phyloP scores from a whole-genome alignment of 2,113 vertebrate genomes.

The Xiphophorus hellerii region DNA sequence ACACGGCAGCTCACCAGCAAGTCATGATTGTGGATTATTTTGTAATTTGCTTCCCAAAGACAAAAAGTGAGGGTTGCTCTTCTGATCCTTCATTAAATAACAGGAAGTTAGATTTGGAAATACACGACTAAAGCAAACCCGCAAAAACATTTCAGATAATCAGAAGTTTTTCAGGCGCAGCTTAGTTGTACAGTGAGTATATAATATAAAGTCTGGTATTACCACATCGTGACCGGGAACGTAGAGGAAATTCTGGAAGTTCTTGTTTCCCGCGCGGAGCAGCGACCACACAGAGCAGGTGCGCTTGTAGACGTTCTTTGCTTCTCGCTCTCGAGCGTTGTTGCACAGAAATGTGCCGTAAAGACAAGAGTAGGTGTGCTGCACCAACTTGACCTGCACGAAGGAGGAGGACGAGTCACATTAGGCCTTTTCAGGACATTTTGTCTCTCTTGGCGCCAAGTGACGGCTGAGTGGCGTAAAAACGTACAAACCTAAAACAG shows the following conservation, averaged over 20 bases:
- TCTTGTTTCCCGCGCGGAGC: conserved; percentile 94
- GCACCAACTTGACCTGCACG: conserved; percentile 94
- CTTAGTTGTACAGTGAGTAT: neutral
- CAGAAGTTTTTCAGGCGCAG: neutral
- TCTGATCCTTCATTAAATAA: conserved; percentile 13
- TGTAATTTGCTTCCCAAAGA: neutral
- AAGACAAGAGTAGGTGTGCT: conserved; percentile 97
- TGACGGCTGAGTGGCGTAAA: neutral
- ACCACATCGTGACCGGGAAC: conserved; percentile 93
- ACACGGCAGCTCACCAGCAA: conserved; percentile 15
- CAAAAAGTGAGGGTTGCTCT: conserved; percentile 7
- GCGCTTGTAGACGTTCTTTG: conserved; percentile 91
- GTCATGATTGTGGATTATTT: neutral
- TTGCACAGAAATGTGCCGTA: conserved; percentile 98
- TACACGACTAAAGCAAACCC: neutral
- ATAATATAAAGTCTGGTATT: neutral
- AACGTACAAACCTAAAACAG: neutral
- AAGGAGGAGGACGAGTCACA: neutral
- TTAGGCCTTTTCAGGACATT: conserved; percentile 1
- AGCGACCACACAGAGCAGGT: conserved; percentile 98
- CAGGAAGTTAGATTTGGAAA: neutral
- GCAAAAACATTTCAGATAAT: neutral
- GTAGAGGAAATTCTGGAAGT: conserved; percentile 98
- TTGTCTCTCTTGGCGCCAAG: neutral
- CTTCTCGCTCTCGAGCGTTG: conserved; percentile 92